These are phyloP conservation scores for Halotydeus destructor DNA, from an alignment of 1,140 invertebrate species.

Conservation along the genomic window DNA sequence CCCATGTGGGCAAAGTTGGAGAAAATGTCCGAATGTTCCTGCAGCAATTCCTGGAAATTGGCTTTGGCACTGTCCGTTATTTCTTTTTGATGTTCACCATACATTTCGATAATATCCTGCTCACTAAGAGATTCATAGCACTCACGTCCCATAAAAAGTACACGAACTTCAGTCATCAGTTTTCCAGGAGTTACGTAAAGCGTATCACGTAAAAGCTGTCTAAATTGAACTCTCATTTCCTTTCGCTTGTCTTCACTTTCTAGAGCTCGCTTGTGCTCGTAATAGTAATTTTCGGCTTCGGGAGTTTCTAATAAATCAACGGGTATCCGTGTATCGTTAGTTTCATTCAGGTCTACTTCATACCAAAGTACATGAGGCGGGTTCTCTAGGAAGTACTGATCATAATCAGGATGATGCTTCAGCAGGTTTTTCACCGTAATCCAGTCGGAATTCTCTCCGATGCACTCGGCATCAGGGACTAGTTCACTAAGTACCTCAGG, in stretches of 20 bases:
- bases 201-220: conserved; percentile 74
- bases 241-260: conserved; percentile 70
- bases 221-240: conserved; percentile 62
- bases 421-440: conserved; percentile 55
- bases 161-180: conserved; percentile 67
- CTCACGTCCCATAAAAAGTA: conserved; percentile 81
- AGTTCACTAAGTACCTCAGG: conserved; percentile 57
- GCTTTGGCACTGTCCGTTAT: conserved; percentile 73
- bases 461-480: conserved; percentile 50
- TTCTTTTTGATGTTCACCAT: conserved; percentile 79
- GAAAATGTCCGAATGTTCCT: conserved; percentile 85
- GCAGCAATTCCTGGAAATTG: conserved; percentile 73
- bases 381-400: conserved; percentile 53
- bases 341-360: conserved; percentile 36
- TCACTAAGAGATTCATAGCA: conserved; percentile 78
- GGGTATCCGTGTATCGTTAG: conserved; percentile 43
- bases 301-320: conserved; percentile 70
- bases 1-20: conserved; percentile 75
- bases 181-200: conserved; percentile 79
- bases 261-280: conserved; percentile 67
- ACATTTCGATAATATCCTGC: conserved; percentile 73
- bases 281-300: conserved; percentile 74
- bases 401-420: conserved; percentile 64
- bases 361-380: conserved; percentile 48
- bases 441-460: conserved; percentile 43